Evolutionary conservation across 2,888 invertebrate species (phyloP).

Genomic region (Megaustenia siamemsis): DNA sequence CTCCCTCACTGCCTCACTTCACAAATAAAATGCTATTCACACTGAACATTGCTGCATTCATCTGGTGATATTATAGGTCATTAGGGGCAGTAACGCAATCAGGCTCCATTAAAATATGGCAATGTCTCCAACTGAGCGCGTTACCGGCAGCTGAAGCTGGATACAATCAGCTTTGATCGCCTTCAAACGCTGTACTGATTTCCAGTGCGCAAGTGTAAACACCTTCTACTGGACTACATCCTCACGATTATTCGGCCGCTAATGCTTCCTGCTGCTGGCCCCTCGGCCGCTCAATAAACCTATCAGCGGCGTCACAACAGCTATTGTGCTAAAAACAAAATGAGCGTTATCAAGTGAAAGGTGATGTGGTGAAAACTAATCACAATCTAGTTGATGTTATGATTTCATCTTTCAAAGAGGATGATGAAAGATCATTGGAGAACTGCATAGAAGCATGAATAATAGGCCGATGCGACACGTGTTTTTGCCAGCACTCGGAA

Average conservation of each 20-base stretch:
- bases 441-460: no score
- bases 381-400: not conserved
- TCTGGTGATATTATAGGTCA: not conserved
- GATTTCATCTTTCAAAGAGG: not conserved
- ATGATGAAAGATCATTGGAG: not conserved
- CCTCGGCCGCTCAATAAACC: not conserved
- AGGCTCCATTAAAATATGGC: not conserved
- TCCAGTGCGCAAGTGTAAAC: not conserved
- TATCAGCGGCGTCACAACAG: not conserved
- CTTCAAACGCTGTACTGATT: no score
- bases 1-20: no score
- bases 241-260: slow-evolving; percentile 4
- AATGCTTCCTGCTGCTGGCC: not conserved
- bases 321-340: slow-evolving; percentile 12
- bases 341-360: not conserved
- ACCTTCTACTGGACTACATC: not conserved
- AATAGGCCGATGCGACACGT: no score
- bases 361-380: slow-evolving; percentile 1
- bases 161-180: slow-evolving; percentile 6
- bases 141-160: not conserved
- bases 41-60: no score
- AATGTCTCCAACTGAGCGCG: not conserved
- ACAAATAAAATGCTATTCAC: no score
- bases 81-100: slow-evolving; percentile 5
- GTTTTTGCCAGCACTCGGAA: no score